These are phyloP conservation scores for Panurus biarmicus DNA, from an alignment of 2,113 vertebrate species.

Conservation along the genomic window DNA sequence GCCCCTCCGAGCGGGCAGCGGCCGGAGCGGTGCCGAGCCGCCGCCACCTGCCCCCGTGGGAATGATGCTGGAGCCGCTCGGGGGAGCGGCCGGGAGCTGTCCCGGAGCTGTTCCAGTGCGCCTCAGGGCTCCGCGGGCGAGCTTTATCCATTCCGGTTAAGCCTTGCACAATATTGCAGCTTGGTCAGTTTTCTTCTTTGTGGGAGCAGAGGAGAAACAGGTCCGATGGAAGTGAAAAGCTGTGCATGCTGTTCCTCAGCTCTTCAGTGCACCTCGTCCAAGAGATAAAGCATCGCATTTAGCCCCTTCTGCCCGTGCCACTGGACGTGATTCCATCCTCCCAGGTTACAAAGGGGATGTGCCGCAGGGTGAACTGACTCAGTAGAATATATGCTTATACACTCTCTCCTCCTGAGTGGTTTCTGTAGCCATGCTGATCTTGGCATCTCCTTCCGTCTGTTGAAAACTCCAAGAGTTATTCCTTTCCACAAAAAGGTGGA, in stretches of 20 bases:
- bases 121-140: accelerated
- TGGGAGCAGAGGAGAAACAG: accelerated
- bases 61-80: accelerated
- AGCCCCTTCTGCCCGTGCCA: background rate
- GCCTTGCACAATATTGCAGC: accelerated
- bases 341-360: accelerated
- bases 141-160: accelerated
- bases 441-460: background rate
- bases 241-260: accelerated
- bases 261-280: accelerated
- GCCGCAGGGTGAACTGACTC: background rate
- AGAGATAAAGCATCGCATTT: accelerated
- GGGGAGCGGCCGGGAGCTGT: accelerated
- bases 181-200: background rate
- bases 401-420: accelerated
- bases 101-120: accelerated
- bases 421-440: background rate
- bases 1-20: background rate
- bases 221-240: background rate
- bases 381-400: accelerated
- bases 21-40: background rate
- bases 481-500: background rate
- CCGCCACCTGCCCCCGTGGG: accelerated
- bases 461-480: background rate
- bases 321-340: background rate